Base-by-base conservation (phyloP, 2,113 vertebrate genomes). In the Clarias magur region DNA sequence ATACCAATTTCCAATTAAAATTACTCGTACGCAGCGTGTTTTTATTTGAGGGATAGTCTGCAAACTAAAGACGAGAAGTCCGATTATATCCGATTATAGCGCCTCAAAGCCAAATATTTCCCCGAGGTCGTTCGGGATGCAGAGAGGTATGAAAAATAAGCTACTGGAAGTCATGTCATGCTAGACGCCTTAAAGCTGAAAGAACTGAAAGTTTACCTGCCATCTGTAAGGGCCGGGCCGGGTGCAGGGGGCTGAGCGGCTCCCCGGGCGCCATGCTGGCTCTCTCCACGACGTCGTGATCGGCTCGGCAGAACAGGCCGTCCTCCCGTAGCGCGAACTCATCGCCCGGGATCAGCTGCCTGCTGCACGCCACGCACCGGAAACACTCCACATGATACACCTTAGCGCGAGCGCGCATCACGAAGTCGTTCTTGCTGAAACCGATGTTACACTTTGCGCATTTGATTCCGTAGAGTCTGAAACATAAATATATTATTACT, bases 351-450 rank as follows among this genome's bases (percentile, higher is more conserved):
- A 99, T 99, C 91, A 99, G 97, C 94, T 99, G 98, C 80, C 98
- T 96, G 94, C 97, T 98, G 95, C 98, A 99, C 91, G 98, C 98
- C 95, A 99, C 97, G 91, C 98, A 99, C 91, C 97, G 97, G 94
- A 99, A 99, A 94, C 98, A 99, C 93, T 99, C 98, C 94, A 99
- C 98, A 94, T 99, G 98, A 95, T 99, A 99, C 88, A 99, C 98
- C 93, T 99, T 97, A 93, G 97, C 95, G 81, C 98, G 97, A 85
- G 98, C 97, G 80, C 98, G 93, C 98, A 99, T 99, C 94, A 99
- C 98, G 91, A 99, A 99, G 95, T 99, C 97, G 84, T 98, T 99
- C 95, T 98, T 99, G 94, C 98, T 99, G 97, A 99, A 99, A 90
- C 98, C 97, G 92, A 99, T 97, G 95, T 97, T 98, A 95, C 98